A percentile compares a stretch with the other conserved stretches of the same genome.
phyloP scores from a whole-genome alignment of 2,113 vertebrate species.

The Corythoichthys intestinalis region DNA sequence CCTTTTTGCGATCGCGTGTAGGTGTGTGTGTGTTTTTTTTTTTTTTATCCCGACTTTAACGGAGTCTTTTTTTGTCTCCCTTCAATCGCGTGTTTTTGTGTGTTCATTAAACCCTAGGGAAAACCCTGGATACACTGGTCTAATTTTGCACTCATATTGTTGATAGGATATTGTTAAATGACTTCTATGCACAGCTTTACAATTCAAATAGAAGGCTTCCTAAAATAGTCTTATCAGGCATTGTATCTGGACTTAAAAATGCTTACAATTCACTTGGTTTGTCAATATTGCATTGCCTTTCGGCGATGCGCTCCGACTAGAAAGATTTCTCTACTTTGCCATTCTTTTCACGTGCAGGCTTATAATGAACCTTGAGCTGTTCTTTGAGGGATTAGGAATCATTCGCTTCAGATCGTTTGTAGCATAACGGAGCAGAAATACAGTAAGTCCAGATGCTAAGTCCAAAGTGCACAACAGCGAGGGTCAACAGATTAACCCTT shows the following conservation, averaged over 20 bases:
- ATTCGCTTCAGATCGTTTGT: conserved; percentile 36
- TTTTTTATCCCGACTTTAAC: too few species aligned
- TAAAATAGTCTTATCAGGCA: neutral
- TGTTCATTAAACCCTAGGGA: too few species aligned
- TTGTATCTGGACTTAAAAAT: neutral
- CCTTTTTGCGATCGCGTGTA: too few species aligned
- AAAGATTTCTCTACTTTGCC: neutral
- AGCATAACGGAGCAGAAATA: conserved; percentile 45
- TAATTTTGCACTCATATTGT: too few species aligned
- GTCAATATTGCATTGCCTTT: neutral
- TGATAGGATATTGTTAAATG: too few species aligned
- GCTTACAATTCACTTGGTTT: neutral
- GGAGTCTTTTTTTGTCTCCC: too few species aligned
- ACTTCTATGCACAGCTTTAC: too few species aligned
- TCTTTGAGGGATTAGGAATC: conserved; percentile 33
- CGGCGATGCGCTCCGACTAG: neutral
- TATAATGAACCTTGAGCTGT: conserved; percentile 12
- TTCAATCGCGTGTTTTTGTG: too few species aligned
- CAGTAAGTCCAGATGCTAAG: conserved; percentile 36
- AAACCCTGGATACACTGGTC: too few species aligned
- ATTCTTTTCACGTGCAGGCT: neutral
- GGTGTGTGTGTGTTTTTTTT: too few species aligned
- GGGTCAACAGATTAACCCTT: conserved; percentile 71
- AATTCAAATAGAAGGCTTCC: neutral
- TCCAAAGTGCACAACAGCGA: conserved; percentile 47